These are phyloP conservation scores for Craseonycteris thonglongyai DNA, from an alignment of 2,113 vertebrate species.

Conservation along the genomic window DNA sequence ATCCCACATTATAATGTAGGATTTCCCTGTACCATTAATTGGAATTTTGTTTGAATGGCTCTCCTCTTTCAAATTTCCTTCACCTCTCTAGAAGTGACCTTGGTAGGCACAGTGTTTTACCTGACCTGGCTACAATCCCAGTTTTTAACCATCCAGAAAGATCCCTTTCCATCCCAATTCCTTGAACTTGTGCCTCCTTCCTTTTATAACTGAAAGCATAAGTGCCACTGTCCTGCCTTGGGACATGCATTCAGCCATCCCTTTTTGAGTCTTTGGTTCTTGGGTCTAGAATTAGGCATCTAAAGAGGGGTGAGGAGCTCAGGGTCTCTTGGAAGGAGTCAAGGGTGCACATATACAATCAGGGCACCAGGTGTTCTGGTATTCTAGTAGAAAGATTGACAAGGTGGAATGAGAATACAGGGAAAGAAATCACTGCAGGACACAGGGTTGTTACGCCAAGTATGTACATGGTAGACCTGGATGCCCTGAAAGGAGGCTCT, in stretches of 20 bases:
- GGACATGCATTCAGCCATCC: not conserved
- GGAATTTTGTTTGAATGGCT: not conserved
- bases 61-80: not conserved
- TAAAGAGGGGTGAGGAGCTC: not conserved
- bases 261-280: not conserved
- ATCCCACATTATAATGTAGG: no score
- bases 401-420: accelerated
- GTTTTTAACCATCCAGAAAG: not conserved
- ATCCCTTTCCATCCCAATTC: no score
- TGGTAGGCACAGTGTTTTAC: not conserved
- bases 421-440: no score
- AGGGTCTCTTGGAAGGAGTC: not conserved
- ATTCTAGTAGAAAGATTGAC: not conserved
- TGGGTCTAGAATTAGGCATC: not conserved
- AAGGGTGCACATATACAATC: accelerated
- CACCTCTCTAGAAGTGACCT: not conserved
- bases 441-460: accelerated
- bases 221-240: not conserved
- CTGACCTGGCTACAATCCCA: not conserved
- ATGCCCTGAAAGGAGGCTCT: no score
- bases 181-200: not conserved
- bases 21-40: not conserved
- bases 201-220: not conserved
- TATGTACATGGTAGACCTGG: accelerated
- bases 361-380: not conserved